Base-by-base conservation (phyloP, 2,888 invertebrate species). In the Entomobrya proxima region DNA sequence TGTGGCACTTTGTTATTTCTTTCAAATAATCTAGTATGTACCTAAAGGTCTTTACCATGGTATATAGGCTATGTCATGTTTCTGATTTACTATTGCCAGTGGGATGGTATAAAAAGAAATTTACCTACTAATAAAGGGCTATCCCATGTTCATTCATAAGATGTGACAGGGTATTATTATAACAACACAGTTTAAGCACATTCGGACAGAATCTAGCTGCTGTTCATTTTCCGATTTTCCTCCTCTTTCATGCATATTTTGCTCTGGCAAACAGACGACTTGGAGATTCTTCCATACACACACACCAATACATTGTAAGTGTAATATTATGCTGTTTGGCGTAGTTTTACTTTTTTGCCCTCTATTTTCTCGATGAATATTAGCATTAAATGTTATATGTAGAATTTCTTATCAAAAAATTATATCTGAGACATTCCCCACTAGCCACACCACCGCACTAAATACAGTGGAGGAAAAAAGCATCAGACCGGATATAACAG, bases 401-500 rank as follows among this genome's bases (percentile, higher is more conserved):
- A 76, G 67, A 86, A 58, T 79, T 77, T 40, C 76, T 87, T 83
- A 84, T 86, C 86, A 86, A 13, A 83, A 74, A 69, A 74, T 83
- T 84, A 80, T 75, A 86, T 87, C 86, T 52, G 78, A 85, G 72
- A 87, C 87, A 82, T 79, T 74, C 69, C 69, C 76, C 50, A 80
- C 37, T 7, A 52, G 11, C 44, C 67, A 50, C 18, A 47, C n/a
- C 64, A 37, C 77, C 21, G 47, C 18, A 44, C 44, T 40, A 24
- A 24, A 77, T 52, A 27, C 47, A 61, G n/a, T 47, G 18, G 9
- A 72, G 67, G 77, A 80, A 80, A n/a, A 84, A 67, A 85, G 82
- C 82, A 87, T 44, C 78, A 78, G 85, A 87, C 82, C 85, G 85
- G 87, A 85, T 85, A 85, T 78, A 87, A 78, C 79, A 78, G 78